Evolutionary conservation across 1,140 invertebrate species (phyloP).

Genomic region (Nasonia giraulti): DNA sequence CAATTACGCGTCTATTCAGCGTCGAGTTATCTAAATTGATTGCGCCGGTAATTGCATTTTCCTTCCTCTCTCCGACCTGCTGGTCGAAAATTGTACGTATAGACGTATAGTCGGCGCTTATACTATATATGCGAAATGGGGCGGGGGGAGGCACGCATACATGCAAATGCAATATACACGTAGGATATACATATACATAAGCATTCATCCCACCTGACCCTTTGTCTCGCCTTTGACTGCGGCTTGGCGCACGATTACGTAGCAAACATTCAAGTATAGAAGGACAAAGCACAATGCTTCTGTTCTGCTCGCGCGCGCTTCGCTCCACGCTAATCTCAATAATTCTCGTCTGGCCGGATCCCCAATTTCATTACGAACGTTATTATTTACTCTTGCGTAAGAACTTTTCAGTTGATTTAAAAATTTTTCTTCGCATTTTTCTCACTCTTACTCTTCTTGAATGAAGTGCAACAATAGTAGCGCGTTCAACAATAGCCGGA

Average conservation of each 20-base stretch:
- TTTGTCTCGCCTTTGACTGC: conserved; percentile 46
- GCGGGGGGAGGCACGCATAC: not conserved
- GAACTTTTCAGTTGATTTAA: not conserved
- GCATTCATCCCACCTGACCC: conserved; percentile 20
- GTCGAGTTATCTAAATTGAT: conserved; percentile 66
- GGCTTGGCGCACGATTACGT: conserved; percentile 28
- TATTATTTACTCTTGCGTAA: conserved; percentile 8
- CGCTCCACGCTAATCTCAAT: conserved; percentile 37
- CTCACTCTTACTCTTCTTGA: too few relatives aligned
- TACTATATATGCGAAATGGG: not conserved
- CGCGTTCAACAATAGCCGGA: too few relatives aligned
- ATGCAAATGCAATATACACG: conserved; percentile 3
- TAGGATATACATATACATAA: conserved; percentile 6
- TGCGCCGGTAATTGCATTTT: conserved; percentile 63
- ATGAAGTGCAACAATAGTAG: too few relatives aligned
- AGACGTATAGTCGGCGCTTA: not conserved
- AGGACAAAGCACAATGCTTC: conserved; percentile 44
- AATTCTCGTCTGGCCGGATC: conserved; percentile 39
- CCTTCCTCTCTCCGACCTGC: conserved; percentile 31
- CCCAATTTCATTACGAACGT: conserved; percentile 34
- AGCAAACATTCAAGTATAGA: conserved; percentile 34
- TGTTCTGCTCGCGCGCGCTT: not conserved
- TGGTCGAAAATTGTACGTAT: conserved; percentile 14
- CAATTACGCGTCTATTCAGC: conserved; percentile 62
- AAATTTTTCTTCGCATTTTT: too few relatives aligned